A percentile compares a stretch with the other conserved stretches of the same genome.
These are phyloP conservation scores for Bibio marci DNA, from an alignment of 2,888 invertebrate species.

Conservation along the genomic window DNA sequence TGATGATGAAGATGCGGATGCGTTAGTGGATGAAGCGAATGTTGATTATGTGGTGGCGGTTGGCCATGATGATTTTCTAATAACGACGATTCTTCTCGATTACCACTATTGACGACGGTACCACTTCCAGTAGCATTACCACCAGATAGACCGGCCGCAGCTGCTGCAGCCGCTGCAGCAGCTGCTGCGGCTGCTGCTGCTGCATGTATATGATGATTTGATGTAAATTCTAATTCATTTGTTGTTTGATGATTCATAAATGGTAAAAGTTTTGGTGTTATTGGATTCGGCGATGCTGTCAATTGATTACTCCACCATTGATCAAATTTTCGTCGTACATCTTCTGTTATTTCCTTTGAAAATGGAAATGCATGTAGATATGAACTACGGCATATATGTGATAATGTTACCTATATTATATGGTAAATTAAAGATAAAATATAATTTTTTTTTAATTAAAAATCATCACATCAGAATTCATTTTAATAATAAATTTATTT, in stretches of 20 bases:
- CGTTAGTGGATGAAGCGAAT: no score
- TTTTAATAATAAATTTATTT: no score
- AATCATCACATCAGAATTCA: no score
- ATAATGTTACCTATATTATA: constrained; percentile 50
- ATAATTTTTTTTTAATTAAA: not conserved
- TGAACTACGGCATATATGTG: constrained; percentile 67
- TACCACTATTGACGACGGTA: not conserved
- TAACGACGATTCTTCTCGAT: constrained; percentile 7
- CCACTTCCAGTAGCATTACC: constrained; percentile 30
- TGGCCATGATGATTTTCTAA: constrained; percentile 18
- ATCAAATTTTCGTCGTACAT: constrained; percentile 74
- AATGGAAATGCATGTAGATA: constrained; percentile 43
- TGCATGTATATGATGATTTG: constrained; percentile 19
- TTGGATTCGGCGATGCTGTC: constrained; percentile 36
- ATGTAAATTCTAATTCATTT: constrained; percentile 24
- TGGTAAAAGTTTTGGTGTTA: constrained; percentile 33
- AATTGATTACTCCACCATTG: constrained; percentile 75
- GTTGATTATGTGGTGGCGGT: constrained; percentile 2
- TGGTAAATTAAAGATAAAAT: constrained; percentile 5
- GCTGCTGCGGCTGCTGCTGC: constrained; percentile 26
- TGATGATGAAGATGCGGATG: no score
- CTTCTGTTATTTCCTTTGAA: constrained; percentile 60
- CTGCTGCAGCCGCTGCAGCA: constrained; percentile 33
- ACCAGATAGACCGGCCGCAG: constrained; percentile 28
- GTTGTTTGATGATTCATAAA: constrained; percentile 25